Evolutionary conservation across 2,797 vertebrate genomes (phyloP).

Genomic region (Macrochelys suwanniensis): DNA sequence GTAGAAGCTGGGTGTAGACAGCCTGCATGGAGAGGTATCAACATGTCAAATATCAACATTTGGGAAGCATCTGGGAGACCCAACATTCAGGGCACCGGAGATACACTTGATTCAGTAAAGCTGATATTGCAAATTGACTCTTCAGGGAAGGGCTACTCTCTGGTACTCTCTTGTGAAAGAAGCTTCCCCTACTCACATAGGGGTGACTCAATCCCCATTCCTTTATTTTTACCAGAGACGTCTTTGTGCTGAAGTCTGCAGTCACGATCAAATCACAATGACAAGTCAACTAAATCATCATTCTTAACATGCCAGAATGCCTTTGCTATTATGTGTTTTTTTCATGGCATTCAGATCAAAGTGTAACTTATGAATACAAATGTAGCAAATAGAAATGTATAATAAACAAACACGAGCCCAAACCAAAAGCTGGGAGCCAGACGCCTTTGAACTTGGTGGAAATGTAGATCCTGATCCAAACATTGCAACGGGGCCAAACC

Average conservation of each 20-base stretch:
- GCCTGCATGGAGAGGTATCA: not conserved
- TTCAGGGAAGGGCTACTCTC: not conserved
- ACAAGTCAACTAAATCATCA: not conserved
- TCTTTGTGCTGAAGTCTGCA: not conserved
- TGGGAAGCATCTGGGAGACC: not conserved
- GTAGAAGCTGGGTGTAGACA: not conserved
- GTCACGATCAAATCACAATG: not conserved
- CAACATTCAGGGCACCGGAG: not conserved
- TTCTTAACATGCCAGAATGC: not conserved
- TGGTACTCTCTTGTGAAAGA: not conserved
- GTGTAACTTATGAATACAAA: not conserved
- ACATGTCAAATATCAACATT: not conserved
- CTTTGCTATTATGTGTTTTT: not conserved
- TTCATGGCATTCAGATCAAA: not conserved
- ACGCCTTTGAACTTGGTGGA: not conserved
- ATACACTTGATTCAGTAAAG: not conserved
- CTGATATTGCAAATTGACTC: not conserved
- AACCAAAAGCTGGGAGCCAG: not conserved
- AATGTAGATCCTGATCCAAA: not conserved
- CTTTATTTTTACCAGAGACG: slow-evolving; percentile 2
- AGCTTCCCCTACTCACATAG: not conserved
- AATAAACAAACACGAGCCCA: accelerated
- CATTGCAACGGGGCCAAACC: not conserved
- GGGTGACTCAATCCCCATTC: not conserved
- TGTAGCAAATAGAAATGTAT: not conserved